A percentile compares a stretch with the other conserved stretches of the same genome.
Evolutionary conservation across 1,140 invertebrate genomes (phyloP).

Genomic region (Zophobas morio): DNA sequence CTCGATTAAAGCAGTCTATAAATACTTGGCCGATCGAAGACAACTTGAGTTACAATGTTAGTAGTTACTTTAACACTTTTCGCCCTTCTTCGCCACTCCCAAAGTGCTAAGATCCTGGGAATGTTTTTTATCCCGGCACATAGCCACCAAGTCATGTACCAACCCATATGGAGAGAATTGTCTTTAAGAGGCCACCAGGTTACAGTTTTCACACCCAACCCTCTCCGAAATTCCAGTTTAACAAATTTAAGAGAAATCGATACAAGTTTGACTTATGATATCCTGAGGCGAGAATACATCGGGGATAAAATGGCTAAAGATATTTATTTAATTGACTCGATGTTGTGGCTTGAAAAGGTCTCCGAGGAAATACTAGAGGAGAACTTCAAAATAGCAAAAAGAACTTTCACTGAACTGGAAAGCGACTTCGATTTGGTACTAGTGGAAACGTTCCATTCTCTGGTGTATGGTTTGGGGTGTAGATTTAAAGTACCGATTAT

Average conservation of each 20-base stretch:
- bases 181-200: slow-evolving; percentile 65
- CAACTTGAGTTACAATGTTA: too few species aligned
- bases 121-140: slow-evolving; percentile 6
- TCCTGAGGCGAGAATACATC: neutral
- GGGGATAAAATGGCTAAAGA: slow-evolving; percentile 9
- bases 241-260: slow-evolving; percentile 53
- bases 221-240: slow-evolving; percentile 47
- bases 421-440: slow-evolving; percentile 59
- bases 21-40: too few species aligned
- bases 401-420: slow-evolving; percentile 47
- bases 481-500: slow-evolving; percentile 41
- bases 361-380: slow-evolving; percentile 44
- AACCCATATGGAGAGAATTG: slow-evolving; percentile 46
- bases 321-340: neutral
- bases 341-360: slow-evolving; percentile 4
- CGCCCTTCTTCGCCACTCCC: neutral
- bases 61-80: too few species aligned
- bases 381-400: slow-evolving; percentile 60
- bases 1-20: too few species aligned
- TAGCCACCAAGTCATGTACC: slow-evolving; percentile 15
- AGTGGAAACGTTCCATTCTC: slow-evolving; percentile 29
- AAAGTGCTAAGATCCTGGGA: slow-evolving; percentile 14
- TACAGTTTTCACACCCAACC: slow-evolving; percentile 61
- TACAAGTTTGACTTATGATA: slow-evolving; percentile 20
- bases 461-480: slow-evolving; percentile 5